Evolutionary conservation across 92 coral and sea anemone genomes (phyloP).

Genomic region (Desmophyllum pertusum): DNA sequence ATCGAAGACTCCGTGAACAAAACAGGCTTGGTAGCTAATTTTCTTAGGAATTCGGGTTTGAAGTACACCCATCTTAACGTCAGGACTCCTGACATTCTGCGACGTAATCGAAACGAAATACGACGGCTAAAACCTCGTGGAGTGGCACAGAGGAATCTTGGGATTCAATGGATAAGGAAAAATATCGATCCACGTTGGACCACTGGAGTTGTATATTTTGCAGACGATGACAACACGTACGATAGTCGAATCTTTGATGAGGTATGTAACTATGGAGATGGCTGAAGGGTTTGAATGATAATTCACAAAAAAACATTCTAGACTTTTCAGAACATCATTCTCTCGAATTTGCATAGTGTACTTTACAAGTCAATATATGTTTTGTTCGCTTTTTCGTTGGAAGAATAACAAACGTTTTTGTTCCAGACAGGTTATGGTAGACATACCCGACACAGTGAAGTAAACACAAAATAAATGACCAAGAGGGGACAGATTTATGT

Average conservation of each 20-base stretch:
- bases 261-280: slow-evolving; percentile 64
- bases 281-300: no score
- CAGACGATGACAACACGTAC: slow-evolving; percentile 92
- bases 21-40: slow-evolving; percentile 57
- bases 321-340: not conserved
- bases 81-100: slow-evolving; percentile 69
- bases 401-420: not conserved
- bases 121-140: slow-evolving; percentile 88
- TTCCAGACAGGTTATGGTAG: no score
- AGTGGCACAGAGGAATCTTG: slow-evolving; percentile 84
- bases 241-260: slow-evolving; percentile 81
- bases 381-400: not conserved
- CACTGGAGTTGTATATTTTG: slow-evolving; percentile 90
- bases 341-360: not conserved
- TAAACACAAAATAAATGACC: no score
- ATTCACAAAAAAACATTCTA: not conserved
- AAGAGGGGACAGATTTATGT: no score
- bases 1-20: slow-evolving; percentile 80
- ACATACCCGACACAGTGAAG: no score
- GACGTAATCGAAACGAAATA: slow-evolving; percentile 64
- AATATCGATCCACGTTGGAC: slow-evolving; percentile 65
- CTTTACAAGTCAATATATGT: not conserved
- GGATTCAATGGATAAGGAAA: slow-evolving; percentile 72
- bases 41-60: slow-evolving; percentile 63
- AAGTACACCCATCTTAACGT: slow-evolving; percentile 77